A percentile compares a stretch with the other conserved stretches of the same genome.
Conservation (phyloP, 2,113 vertebrate genomes). For the Anolis sagrei region DNA sequence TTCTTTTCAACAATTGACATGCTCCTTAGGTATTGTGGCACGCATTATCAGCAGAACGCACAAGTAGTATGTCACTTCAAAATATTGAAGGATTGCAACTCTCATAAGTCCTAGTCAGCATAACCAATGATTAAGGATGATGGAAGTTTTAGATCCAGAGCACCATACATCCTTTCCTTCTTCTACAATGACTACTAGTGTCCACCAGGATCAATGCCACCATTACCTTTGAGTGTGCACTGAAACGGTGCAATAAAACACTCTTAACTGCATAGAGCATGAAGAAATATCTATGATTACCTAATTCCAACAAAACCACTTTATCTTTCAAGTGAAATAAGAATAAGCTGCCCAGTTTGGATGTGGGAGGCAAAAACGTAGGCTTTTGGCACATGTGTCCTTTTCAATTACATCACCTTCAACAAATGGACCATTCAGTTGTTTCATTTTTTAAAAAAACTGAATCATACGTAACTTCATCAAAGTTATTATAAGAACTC, state of each 20-base stretch:
- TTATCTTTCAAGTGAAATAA: background rate
- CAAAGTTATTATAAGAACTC: constrained; percentile 37
- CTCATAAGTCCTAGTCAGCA: no score
- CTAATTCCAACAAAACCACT: background rate
- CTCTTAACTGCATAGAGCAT: background rate
- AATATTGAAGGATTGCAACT: no score
- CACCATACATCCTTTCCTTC: background rate
- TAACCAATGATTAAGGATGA: no score
- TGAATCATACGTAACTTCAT: background rate
- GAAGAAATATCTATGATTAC: no score
- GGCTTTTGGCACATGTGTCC: background rate
- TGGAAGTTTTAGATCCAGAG: no score
- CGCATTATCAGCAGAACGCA: background rate
- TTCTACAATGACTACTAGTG: background rate
- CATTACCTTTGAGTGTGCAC: background rate
- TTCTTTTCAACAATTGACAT: background rate
- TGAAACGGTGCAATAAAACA: background rate
- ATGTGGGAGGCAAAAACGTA: background rate
- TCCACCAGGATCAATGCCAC: background rate
- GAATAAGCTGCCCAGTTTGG: background rate
- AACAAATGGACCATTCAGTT: background rate
- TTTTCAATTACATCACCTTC: background rate
- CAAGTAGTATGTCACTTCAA: background rate
- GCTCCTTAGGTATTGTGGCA: background rate
- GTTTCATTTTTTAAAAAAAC: background rate